Evolutionary conservation across 1,140 invertebrate species (phyloP).

Genomic region (Sipha flava): DNA sequence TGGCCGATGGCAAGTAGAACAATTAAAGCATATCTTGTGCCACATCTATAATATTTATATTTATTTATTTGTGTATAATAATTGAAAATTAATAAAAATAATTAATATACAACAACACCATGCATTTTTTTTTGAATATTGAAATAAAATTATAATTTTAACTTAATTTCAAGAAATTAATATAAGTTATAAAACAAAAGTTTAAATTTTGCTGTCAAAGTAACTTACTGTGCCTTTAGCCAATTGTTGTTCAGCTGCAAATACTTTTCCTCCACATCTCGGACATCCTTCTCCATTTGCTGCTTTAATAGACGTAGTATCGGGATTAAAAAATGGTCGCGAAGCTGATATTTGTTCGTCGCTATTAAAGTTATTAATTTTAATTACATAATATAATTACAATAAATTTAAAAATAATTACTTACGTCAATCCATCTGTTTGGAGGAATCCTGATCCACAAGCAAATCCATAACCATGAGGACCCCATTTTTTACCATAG

Average conservation of each 20-base stretch:
- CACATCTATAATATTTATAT: conserved; percentile 69
- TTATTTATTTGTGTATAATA: neutral
- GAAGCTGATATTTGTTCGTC: conserved; percentile 69
- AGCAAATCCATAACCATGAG: conserved; percentile 89
- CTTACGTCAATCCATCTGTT: conserved; percentile 76
- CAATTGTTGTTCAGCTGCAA: conserved; percentile 86
- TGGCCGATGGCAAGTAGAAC: conserved; percentile 83
- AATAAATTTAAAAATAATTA: no score
- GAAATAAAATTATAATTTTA: no score
- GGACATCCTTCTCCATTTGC: conserved; percentile 81
- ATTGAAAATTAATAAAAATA: no score
- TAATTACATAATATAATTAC: no score
- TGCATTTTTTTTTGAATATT: no score
- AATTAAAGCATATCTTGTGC: conserved; percentile 92
- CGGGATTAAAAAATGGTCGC: conserved; percentile 70
- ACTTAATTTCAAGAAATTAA: no score
- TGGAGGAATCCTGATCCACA: conserved; percentile 88
- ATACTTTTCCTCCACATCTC: conserved; percentile 84
- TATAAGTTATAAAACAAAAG: no score
- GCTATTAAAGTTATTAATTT: no score
- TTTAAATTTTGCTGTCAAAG: neutral
- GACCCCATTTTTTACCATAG: conserved; percentile 87
- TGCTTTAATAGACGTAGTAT: conserved; percentile 80
- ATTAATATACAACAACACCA: no score
- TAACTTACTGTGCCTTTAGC: conserved; percentile 75